Conservation (phyloP, 2,888 invertebrate species). For the Tridacna crocea region DNA sequence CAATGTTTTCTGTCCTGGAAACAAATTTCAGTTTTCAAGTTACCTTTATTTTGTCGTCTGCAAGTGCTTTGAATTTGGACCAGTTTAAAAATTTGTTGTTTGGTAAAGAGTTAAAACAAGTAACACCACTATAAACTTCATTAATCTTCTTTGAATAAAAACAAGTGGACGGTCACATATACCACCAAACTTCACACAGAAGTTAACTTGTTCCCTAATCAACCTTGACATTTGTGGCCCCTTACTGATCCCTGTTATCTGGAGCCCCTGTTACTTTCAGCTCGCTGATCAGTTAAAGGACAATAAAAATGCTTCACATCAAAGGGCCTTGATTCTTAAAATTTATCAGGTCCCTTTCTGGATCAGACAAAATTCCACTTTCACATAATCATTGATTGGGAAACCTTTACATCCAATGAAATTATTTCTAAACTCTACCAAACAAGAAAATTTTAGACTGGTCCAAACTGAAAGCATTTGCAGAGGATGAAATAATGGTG, state of each 20-base stretch:
- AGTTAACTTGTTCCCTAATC: conserved; percentile 26
- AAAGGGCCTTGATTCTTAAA: conserved; percentile 36
- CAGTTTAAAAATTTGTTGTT: background rate
- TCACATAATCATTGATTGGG: conserved; percentile 11
- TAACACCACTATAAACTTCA: conserved; percentile 7
- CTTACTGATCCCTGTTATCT: conserved; percentile 14
- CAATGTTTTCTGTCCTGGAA: background rate
- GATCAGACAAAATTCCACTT: conserved; percentile 22
- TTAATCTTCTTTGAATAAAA: conserved; percentile 43
- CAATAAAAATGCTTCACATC: conserved; percentile 46
- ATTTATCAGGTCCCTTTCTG: conserved; percentile 29
- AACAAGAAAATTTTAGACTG: no score
- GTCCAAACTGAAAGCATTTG: no score
- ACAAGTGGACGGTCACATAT: background rate
- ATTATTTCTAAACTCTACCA: no score
- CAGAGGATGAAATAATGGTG: no score
- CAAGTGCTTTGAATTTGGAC: no score
- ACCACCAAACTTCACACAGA: conserved; percentile 26
- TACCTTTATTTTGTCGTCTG: background rate
- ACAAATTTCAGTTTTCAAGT: background rate
- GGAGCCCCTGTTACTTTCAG: conserved; percentile 25
- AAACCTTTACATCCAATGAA: background rate
- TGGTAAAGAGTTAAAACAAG: background rate
- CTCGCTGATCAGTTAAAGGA: conserved; percentile 27
- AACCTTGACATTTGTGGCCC: conserved; percentile 26